Conservation (phyloP, 2,113 vertebrate genomes). For the Neolamprologus longior region DNA sequence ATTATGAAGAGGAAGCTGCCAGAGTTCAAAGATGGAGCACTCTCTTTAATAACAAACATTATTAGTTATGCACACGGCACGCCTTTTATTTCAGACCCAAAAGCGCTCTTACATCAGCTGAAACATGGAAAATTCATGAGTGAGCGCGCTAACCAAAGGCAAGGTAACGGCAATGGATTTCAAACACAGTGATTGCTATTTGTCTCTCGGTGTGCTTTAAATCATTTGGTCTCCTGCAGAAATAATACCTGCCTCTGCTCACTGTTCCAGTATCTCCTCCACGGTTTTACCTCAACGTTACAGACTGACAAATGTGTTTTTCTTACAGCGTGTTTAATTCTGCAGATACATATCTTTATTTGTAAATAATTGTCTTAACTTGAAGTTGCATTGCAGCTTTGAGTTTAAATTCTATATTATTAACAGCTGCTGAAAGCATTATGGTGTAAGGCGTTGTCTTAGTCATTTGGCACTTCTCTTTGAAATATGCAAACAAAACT, state of each 20-base stretch:
- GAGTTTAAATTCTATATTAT: neutral
- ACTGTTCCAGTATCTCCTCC: neutral
- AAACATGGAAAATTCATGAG: slow-evolving; percentile 55
- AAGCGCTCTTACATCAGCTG: slow-evolving; percentile 61
- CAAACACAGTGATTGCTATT: slow-evolving; percentile 38
- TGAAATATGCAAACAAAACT: neutral
- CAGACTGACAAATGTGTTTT: neutral
- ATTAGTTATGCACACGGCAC: slow-evolving; percentile 49
- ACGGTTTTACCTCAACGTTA: neutral
- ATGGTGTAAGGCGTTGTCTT: neutral
- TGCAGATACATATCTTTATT: neutral
- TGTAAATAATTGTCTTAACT: neutral
- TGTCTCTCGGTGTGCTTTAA: slow-evolving; percentile 29
- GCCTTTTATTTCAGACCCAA: slow-evolving; percentile 59
- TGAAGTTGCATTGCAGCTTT: neutral
- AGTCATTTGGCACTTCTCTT: neutral
- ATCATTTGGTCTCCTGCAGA: neutral
- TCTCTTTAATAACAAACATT: slow-evolving; percentile 46
- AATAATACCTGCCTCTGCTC: neutral
- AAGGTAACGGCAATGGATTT: slow-evolving; percentile 24
- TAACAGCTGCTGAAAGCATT: neutral
- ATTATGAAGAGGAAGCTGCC: neutral
- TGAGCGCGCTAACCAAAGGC: slow-evolving; percentile 25
- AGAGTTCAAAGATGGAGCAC: slow-evolving; percentile 43
- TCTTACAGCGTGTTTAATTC: neutral